Conservation (phyloP, 2,888 invertebrate genomes). For the Cryptophagus acutangulus region DNA sequence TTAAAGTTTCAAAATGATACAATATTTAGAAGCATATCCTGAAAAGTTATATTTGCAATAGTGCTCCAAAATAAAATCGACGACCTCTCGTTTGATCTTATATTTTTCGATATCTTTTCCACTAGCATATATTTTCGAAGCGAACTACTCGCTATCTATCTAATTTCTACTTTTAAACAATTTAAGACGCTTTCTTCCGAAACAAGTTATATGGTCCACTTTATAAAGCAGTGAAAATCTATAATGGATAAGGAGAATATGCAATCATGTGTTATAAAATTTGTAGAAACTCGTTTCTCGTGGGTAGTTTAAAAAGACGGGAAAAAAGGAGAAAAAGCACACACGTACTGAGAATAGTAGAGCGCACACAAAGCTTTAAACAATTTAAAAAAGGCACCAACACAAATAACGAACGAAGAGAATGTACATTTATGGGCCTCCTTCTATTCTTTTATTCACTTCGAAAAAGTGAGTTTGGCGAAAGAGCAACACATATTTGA, state of each 20-base stretch:
- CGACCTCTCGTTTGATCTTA: no score
- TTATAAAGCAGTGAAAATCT: slow-evolving; percentile 4
- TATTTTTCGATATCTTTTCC: no score
- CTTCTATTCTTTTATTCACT: slow-evolving; percentile 6
- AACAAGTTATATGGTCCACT: not conserved
- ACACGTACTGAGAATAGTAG: slow-evolving; percentile 1
- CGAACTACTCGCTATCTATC: no score
- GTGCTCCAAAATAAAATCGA: no score
- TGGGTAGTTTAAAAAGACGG: not conserved
- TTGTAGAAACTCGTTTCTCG: no score
- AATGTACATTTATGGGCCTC: slow-evolving; percentile 7
- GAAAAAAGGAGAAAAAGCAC: not conserved
- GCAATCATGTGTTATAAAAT: not conserved
- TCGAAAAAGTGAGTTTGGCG: not conserved
- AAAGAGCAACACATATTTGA: not conserved
- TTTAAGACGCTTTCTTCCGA: no score
- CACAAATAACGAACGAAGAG: slow-evolving; percentile 3
- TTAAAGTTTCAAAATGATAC: no score
- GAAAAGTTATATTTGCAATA: no score
- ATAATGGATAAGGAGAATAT: not conserved
- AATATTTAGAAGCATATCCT: no score
- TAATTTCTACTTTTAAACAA: no score
- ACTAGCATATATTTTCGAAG: no score
- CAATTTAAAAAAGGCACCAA: slow-evolving; percentile 4
- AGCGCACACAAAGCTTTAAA: not conserved